Evolutionary conservation across 2,888 invertebrate genomes (phyloP).

Genomic region (Lasioglossum vierecki): DNA sequence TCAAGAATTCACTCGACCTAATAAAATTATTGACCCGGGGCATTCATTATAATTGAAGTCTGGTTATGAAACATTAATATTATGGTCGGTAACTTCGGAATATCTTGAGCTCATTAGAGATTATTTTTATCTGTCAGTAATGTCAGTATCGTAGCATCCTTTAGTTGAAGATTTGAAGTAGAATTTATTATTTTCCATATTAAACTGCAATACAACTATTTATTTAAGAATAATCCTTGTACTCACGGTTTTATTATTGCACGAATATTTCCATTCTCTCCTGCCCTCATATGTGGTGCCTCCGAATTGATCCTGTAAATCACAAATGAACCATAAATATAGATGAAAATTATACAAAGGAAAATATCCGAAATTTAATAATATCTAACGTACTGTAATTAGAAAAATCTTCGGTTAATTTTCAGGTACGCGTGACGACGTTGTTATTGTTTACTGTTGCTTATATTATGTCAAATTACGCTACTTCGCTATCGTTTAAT

Average conservation of each 20-base stretch:
- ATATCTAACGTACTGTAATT: not conserved
- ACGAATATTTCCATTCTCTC: not conserved
- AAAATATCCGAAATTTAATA: not conserved
- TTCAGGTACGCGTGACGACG: not conserved
- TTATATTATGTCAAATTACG: not conserved
- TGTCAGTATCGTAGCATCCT: not conserved
- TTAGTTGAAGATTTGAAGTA: not conserved
- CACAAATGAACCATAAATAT: not conserved
- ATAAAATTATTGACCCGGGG: no score
- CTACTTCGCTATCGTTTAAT: slow-evolving; percentile 4
- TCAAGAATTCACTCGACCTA: not conserved
- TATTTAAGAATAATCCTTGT: not conserved
- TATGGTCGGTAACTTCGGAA: not conserved
- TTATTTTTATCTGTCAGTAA: not conserved
- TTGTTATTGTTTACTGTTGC: not conserved
- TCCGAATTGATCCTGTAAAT: slow-evolving; percentile 3
- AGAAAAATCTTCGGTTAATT: not conserved
- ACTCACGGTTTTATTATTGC: not conserved
- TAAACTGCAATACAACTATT: not conserved
- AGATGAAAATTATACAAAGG: not conserved
- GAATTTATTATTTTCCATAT: not conserved
- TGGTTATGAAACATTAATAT: no score
- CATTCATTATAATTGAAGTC: no score
- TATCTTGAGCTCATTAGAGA: not conserved
- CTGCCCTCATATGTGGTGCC: not conserved